Percentiles rank a stretch among this genome's conserved stretches.
These are phyloP conservation scores for Paedocypris sp. DNA, from an alignment of 2,113 vertebrate species.

Conservation along the genomic window DNA sequence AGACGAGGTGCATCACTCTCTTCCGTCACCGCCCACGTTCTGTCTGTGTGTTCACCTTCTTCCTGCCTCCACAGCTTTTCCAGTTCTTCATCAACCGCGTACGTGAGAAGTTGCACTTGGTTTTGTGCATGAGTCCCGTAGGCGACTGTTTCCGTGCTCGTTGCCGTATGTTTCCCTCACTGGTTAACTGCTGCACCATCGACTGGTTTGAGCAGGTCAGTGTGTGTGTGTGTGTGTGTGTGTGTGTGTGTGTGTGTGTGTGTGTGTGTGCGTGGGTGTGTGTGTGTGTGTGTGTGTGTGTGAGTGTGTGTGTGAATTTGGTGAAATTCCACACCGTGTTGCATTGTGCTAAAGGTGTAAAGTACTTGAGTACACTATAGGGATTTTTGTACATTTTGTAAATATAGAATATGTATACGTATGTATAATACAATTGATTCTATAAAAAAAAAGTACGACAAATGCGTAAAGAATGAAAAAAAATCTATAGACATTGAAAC, in stretches of 20 bases:
- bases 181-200: slow-evolving; percentile 77
- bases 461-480: no score
- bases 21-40: no score
- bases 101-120: slow-evolving; percentile 72
- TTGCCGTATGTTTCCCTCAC: slow-evolving; percentile 77
- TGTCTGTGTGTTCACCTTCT: background rate
- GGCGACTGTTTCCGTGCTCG: slow-evolving; percentile 71
- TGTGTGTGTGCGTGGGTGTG: background rate
- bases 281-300: background rate
- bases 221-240: background rate
- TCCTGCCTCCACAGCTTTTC: slow-evolving; percentile 58
- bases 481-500: no score
- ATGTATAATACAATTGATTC: no score
- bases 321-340: no score
- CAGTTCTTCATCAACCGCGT: slow-evolving; percentile 73
- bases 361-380: no score
- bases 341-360: no score
- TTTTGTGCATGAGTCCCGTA: slow-evolving; percentile 74
- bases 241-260: background rate
- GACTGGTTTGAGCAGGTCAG: slow-evolving; percentile 78
- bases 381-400: no score
- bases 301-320: background rate
- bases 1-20: slow-evolving; percentile 62
- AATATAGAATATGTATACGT: no score
- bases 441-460: no score